Evolutionary conservation across 2,113 vertebrate species (phyloP).

Genomic region (Podiceps cristatus): DNA sequence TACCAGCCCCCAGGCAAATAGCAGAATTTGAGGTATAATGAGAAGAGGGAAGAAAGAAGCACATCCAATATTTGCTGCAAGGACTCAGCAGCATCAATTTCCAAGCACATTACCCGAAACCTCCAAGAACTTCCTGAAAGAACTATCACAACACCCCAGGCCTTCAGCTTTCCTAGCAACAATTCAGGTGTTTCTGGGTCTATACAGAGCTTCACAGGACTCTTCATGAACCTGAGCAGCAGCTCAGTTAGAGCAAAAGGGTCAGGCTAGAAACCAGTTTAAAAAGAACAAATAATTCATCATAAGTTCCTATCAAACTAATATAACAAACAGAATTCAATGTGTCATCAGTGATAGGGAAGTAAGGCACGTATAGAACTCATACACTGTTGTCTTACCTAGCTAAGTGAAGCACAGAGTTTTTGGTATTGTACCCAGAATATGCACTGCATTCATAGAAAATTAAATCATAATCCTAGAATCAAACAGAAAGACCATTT

Average conservation of each 20-base stretch:
- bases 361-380: neutral
- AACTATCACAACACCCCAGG: neutral
- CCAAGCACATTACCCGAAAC: neutral
- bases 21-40: neutral
- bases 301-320: neutral
- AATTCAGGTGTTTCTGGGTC: neutral
- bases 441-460: slow-evolving; percentile 93
- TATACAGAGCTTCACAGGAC: neutral
- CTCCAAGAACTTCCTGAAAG: neutral
- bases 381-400: slow-evolving; percentile 73
- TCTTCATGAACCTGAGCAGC: neutral
- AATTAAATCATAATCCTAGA: slow-evolving; percentile 84
- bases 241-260: neutral
- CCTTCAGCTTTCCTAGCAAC: neutral
- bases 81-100: neutral
- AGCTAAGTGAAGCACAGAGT: slow-evolving; percentile 87
- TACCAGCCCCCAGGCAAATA: neutral
- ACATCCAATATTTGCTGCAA: neutral
- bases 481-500: neutral
- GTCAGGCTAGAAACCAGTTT: neutral
- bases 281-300: neutral
- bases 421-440: slow-evolving; percentile 82
- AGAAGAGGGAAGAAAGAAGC: neutral
- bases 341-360: neutral
- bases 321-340: neutral